These are phyloP conservation scores for Taeniopygia guttata DNA, from an alignment of 2,797 vertebrate genomes.

Conservation along the genomic window DNA sequence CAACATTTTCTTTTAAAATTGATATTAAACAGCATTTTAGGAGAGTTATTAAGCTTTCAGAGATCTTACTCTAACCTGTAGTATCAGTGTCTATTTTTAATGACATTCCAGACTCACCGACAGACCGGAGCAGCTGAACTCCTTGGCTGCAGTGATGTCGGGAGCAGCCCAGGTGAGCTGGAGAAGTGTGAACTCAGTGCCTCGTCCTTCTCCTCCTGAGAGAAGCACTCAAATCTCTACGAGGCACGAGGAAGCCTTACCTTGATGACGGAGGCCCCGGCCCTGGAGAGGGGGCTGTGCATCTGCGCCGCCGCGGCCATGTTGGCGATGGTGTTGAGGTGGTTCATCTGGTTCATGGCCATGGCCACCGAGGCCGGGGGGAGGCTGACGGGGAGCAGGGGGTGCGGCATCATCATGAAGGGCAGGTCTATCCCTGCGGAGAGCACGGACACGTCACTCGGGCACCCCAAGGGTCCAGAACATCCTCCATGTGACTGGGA, in stretches of 20 bases:
- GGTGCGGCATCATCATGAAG: conserved; percentile 94
- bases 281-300: conserved; percentile 87
- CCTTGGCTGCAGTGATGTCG: not conserved
- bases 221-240: not conserved
- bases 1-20: not conserved
- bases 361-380: conserved; percentile 90
- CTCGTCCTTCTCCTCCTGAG: not conserved
- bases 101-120: not conserved
- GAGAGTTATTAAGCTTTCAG: not conserved
- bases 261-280: conserved; percentile 90
- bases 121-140: not conserved
- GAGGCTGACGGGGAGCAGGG: conserved; percentile 89
- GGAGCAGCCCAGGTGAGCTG: not conserved
- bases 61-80: not conserved
- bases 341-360: conserved; percentile 95
- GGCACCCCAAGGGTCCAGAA: accelerated
- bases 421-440: conserved; percentile 87
- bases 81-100: not conserved
- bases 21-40: not conserved
- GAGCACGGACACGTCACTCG: not conserved
- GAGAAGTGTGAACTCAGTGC: not conserved
- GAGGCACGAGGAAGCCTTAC: conserved; percentile 61
- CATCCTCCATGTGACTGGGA: accelerated
- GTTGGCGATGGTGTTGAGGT: conserved; percentile 89
- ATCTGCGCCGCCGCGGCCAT: conserved; percentile 88